Base-by-base conservation (phyloP, 2,888 invertebrate species). In the Pharmacophagus antenor region DNA sequence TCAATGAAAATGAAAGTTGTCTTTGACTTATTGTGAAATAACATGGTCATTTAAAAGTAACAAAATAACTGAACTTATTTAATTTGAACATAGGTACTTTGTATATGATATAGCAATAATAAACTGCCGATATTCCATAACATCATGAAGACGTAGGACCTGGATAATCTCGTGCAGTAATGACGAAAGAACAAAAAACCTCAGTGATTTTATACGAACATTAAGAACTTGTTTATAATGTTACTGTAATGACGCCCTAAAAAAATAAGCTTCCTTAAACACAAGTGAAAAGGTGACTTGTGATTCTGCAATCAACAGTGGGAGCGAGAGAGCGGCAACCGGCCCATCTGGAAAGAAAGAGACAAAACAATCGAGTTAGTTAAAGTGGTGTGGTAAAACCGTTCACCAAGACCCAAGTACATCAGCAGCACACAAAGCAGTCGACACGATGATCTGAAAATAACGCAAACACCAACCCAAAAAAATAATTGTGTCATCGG, bases 291-390 rank as follows among this genome's bases (percentile, higher is more conserved):
- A 56, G 25, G 15, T 18, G 20, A 50, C 51, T 49, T 20, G 55
- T 47, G 44, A 59, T 31, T 58, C 56, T 46, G 41, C 50, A 52
- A 44, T 47, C 59, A 57, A 62, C 68, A 63, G 70, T 61, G 65
- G 52, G 74, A 80, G 76, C 70, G 77, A 76, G 79, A 79, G 70
- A 67, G 73, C 74, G 62, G 70, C 70, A 62, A 68, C 64, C 72
- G 70, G 70, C 70, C 76, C 74, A 88, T 85, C 89, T 90, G 89
- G 62, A 90, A 89, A 85, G 84, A 88, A 70, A 88, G 87, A 89
- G 85, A 89, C 79, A 85, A 74, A 80, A 82, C 73, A 77, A 70
- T 62, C 70, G 73, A 74, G 82, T 86, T 85, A 87, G 77, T 84
- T 63, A 72, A 75, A 65, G 67, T 67, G 69, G 74, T 76, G 69